Evolutionary conservation across 1,140 invertebrate genomes (phyloP), one percentile per base, ranked within the genome.

Genomic region (Drosophila paulistorum): DNA sequence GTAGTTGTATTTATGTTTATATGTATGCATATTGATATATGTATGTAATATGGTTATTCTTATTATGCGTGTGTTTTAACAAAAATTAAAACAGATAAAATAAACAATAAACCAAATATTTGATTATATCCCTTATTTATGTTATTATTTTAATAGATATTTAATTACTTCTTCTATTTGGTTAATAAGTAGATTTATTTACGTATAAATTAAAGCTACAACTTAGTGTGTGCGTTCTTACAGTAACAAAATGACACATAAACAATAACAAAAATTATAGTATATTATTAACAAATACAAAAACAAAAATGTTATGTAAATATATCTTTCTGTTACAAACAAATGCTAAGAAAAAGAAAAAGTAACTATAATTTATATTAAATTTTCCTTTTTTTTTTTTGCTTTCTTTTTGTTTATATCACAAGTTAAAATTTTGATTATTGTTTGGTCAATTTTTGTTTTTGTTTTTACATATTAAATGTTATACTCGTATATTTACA

Each of bases 351-450:
- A 64, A 65, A 77, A 81, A 68, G 57, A 58, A 82, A 83, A 73
- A 58, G 68, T 66, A 30, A 39, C 45, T 55, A 39, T 64, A 41
- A 30, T 72, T 45, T 71, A 14, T 51, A 58, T 30, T 30, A 30
- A 30, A 30, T 58, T 41, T 35, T n/a, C 10, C 57, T 57, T 33
- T 30, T 26, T 69, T 65, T 77, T 78, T 78, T 75, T 54, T 77
- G 71, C 71, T 70, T 74, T 42, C 68, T 64, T 72, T 79, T 77
- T 81, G 42, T 81, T 81, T 86, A 85, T 91, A 91, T 91, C 89
- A 91, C 89, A 91, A 91, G 89, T 89, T 90, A 90, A 89, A 87
- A 82, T 91, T 91, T 91, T 91, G 83, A 91, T 91, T 91, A 91
- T 91, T 91, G 83, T 85, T 91, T 91, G 87, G 87, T 90, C 87